Evolutionary conservation across 2,113 vertebrate species (phyloP).

Genomic region (Cariama cristata): DNA sequence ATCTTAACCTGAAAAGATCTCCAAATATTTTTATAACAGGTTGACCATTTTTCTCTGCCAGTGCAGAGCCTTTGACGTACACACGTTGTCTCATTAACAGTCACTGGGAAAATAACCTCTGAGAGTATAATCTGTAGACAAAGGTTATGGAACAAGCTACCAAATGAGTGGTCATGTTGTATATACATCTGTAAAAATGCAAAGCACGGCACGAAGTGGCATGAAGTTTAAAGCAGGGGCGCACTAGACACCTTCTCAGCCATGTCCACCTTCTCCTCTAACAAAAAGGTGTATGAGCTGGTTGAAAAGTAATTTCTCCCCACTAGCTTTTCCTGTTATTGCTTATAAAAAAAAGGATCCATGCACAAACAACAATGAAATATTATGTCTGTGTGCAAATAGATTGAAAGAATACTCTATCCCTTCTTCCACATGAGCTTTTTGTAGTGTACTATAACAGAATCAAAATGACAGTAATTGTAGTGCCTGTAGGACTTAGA

Average conservation of each 20-base stretch:
- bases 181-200: neutral
- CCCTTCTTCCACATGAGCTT: neutral
- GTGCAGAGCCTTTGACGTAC: neutral
- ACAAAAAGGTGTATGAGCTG: neutral
- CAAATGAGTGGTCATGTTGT: neutral
- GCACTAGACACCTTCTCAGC: neutral
- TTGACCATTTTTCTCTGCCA: neutral
- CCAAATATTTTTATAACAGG: neutral
- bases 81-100: neutral
- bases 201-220: neutral
- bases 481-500: neutral
- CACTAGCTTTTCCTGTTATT: neutral
- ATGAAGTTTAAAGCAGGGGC: neutral
- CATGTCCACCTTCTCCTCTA: neutral
- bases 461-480: neutral
- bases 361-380: neutral
- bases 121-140: neutral
- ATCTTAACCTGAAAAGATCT: neutral
- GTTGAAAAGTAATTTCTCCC: neutral
- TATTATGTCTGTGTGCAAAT: neutral
- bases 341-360: too few species aligned
- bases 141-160: neutral
- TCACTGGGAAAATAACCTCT: neutral
- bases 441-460: neutral
- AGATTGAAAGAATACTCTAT: neutral